A percentile compares a stretch with the other conserved stretches of the same genome.
These are phyloP conservation scores for Macrostomum lignano DNA, from an alignment of 1,140 invertebrate species.

Conservation along the genomic window DNA sequence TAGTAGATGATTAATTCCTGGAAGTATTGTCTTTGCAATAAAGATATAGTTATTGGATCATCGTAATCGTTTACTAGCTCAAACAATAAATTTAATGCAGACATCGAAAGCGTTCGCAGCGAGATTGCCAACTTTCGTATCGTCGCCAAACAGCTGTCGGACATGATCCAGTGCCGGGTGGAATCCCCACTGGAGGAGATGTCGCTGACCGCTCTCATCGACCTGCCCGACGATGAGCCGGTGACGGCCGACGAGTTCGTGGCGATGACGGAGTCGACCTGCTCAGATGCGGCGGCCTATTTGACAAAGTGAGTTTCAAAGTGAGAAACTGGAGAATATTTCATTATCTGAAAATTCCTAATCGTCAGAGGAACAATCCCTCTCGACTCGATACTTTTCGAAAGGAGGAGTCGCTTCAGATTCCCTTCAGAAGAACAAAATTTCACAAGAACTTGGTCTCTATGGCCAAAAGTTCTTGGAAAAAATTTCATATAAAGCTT, in stretches of 20 bases:
- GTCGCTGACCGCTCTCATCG: constrained; percentile 47
- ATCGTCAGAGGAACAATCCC: constrained; percentile 10
- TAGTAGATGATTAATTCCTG: no score
- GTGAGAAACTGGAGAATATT: no score
- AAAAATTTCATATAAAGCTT: no score
- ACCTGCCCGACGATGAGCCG: constrained; percentile 43
- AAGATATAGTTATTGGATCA: no score
- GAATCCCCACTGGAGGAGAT: constrained; percentile 54
- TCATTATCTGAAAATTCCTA: background rate
- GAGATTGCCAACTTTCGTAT: constrained; percentile 17
- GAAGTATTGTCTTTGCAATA: no score
- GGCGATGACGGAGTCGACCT: constrained; percentile 34
- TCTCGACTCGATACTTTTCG: no score
- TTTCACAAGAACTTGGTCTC: no score
- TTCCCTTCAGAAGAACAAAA: no score
- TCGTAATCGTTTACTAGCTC: no score
- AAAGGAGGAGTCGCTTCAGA: no score
- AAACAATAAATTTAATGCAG: no score
- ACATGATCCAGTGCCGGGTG: constrained; percentile 62
- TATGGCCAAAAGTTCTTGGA: no score
- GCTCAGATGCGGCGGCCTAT: constrained; percentile 13
- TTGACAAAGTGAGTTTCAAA: constrained; percentile 12
- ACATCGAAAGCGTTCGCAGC: constrained; percentile 14
- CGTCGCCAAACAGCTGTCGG: constrained; percentile 37
- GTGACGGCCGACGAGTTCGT: constrained; percentile 58